phyloP scores from a whole-genome alignment of 2,113 vertebrate species.

The Telmatochromis sp. region DNA sequence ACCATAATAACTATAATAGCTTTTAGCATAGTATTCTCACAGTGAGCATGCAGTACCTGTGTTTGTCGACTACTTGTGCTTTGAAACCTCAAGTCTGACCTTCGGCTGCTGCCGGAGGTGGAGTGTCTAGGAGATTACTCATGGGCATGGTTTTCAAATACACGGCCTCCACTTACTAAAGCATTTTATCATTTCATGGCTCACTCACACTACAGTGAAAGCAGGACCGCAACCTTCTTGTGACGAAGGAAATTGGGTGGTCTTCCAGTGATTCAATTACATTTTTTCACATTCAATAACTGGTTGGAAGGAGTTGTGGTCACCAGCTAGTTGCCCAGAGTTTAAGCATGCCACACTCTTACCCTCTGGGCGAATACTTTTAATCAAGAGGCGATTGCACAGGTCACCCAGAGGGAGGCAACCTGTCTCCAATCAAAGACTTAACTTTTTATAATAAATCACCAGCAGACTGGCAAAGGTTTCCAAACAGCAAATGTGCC shows the following conservation, averaged over 20 bases:
- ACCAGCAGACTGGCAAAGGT: not conserved
- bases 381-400: not conserved
- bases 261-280: not conserved
- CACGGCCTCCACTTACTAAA: not conserved
- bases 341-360: not conserved
- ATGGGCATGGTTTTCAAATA: not conserved
- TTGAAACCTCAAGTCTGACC: not conserved
- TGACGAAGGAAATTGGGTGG: not conserved
- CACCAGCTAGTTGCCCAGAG: not conserved
- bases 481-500: not conserved
- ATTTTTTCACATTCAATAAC: not conserved
- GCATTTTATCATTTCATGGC: not conserved
- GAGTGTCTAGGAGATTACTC: not conserved
- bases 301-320: not conserved
- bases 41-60: not conserved
- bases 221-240: not conserved
- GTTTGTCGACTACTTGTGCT: not conserved
- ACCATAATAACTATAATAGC: not conserved
- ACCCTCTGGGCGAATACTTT: accelerated
- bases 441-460: not conserved
- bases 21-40: not conserved
- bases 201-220: not conserved
- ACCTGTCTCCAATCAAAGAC: not conserved
- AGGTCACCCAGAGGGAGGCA: not conserved
- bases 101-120: not conserved